phyloP scores from a whole-genome alignment of 2,113 vertebrate species.

The Isurus oxyrinchus region DNA sequence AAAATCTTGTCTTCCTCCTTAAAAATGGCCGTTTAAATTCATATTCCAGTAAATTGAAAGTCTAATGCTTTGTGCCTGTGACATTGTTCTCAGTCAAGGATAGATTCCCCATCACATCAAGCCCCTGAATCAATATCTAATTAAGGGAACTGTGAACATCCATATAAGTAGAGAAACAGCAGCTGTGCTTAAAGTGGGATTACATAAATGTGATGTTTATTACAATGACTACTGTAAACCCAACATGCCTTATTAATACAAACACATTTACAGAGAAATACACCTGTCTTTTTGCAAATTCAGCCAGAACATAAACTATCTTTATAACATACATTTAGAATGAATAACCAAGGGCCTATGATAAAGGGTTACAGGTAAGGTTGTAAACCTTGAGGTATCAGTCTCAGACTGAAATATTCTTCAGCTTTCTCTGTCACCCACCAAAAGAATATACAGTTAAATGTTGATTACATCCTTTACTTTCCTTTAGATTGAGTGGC shows the following conservation, averaged over 20 bases:
- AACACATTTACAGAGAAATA: neutral
- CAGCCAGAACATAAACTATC: neutral
- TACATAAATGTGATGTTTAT: neutral
- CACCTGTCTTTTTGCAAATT: neutral
- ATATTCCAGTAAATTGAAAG: neutral
- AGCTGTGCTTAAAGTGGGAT: neutral
- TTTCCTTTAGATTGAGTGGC: neutral
- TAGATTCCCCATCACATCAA: neutral
- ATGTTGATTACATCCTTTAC: neutral
- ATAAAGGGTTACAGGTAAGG: neutral
- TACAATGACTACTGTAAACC: neutral
- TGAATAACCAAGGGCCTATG: neutral
- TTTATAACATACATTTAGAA: neutral
- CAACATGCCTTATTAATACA: neutral
- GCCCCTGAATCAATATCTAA: slow-evolving; percentile 4
- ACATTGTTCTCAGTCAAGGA: neutral
- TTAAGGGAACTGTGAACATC: neutral
- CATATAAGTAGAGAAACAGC: neutral
- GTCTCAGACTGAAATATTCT: neutral
- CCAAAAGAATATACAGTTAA: neutral
- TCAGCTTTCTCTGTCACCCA: neutral
- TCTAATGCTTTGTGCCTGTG: neutral
- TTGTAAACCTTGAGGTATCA: neutral
- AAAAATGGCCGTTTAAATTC: neutral
- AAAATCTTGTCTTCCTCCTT: neutral